Evolutionary conservation across 2,113 vertebrate species (phyloP).

Genomic region (Brachyhypopomus gauderio): DNA sequence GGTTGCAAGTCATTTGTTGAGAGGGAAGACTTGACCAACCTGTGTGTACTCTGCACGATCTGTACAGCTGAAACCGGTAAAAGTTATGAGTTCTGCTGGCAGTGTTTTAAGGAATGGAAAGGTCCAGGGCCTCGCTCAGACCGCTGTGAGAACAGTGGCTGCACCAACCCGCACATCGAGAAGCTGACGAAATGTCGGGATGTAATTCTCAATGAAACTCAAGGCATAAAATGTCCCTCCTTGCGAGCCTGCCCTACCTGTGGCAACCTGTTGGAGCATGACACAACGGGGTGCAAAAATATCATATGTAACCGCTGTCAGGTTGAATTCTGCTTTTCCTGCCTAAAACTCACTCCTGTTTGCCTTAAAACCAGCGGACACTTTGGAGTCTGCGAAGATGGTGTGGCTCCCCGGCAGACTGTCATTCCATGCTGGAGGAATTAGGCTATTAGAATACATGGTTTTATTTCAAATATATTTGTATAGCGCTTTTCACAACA

Average conservation of each 20-base stretch:
- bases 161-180: conserved; percentile 60
- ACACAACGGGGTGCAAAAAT: conserved; percentile 73
- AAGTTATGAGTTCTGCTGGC: conserved; percentile 68
- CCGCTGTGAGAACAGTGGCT: conserved; percentile 66
- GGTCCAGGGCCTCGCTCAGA: conserved; percentile 65
- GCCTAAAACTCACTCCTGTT: conserved; percentile 65
- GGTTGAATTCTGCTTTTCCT: conserved; percentile 76
- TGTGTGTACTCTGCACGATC: conserved; percentile 66
- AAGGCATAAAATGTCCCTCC: conserved; percentile 59
- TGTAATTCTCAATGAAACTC: conserved; percentile 28
- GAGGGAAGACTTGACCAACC: conserved; percentile 64
- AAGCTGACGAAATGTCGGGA: conserved; percentile 51
- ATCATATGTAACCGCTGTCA: conserved; percentile 71
- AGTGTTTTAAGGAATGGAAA: conserved; percentile 71
- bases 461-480: too few species aligned
- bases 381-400: conserved; percentile 63
- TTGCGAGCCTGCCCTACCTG: conserved; percentile 75
- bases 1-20: conserved; percentile 65
- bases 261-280: conserved; percentile 68
- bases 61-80: conserved; percentile 51
- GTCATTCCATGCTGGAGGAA: conserved; percentile 68
- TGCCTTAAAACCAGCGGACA: conserved; percentile 62
- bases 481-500: too few species aligned
- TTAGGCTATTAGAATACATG: background rate
- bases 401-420: conserved; percentile 70